Evolutionary conservation across 2,888 invertebrate genomes (phyloP).

Genomic region (Penaeus monodon): DNA sequence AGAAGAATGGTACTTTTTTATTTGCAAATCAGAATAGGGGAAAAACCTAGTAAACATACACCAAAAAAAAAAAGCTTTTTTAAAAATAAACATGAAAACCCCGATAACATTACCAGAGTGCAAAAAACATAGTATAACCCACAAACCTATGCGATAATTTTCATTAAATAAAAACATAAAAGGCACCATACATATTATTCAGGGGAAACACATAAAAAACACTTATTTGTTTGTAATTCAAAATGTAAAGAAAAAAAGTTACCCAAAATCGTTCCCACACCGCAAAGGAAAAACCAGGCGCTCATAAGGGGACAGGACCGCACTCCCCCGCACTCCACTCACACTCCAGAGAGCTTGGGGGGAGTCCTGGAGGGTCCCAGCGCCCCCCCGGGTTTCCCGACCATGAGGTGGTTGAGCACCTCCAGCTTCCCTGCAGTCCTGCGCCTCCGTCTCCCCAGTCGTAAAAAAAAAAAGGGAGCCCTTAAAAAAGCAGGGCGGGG

Average conservation of each 20-base stretch:
- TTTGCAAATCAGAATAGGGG: too few species aligned
- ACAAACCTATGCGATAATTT: not conserved
- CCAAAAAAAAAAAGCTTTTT: too few species aligned
- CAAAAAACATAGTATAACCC: not conserved
- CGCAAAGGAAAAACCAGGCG: not conserved
- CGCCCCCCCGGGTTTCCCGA: constrained; percentile 75
- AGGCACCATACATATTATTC: not conserved
- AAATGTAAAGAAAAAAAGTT: not conserved
- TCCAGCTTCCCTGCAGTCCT: constrained; percentile 92
- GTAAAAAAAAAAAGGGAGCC: constrained; percentile 67
- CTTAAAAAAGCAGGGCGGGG: too few species aligned
- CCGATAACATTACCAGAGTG: too few species aligned
- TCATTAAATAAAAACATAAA: not conserved
- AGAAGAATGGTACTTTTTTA: too few species aligned
- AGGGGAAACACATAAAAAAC: not conserved
- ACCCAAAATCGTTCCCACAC: not conserved
- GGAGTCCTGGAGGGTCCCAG: constrained; percentile 51
- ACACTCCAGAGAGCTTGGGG: constrained; percentile 51
- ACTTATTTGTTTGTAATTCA: too few species aligned
- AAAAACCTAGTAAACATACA: too few species aligned
- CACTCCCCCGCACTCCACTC: not conserved
- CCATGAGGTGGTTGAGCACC: constrained; percentile 89
- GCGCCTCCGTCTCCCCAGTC: constrained; percentile 88
- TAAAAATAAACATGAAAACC: too few species aligned
- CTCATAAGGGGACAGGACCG: not conserved